These are phyloP conservation scores for Lasioglossum leucozonium DNA, from an alignment of 2,888 invertebrate genomes.

Conservation along the genomic window DNA sequence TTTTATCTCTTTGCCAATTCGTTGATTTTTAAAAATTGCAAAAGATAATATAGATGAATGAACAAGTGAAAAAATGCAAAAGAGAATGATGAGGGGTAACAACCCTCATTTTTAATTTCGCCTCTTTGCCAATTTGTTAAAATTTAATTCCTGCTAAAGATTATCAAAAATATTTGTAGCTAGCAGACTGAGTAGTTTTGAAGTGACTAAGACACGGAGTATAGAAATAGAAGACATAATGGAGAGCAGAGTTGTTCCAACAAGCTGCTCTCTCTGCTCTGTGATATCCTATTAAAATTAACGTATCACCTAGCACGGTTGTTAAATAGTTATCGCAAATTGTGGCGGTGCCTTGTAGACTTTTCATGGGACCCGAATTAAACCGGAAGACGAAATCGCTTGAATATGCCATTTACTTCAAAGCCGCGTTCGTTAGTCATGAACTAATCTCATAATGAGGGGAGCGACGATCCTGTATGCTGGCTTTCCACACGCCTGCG, in stretches of 20 bases:
- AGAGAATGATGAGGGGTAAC: neutral
- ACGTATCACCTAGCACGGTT: neutral
- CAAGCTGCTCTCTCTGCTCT: neutral
- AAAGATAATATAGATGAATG: neutral
- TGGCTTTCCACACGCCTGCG: constrained; percentile 39
- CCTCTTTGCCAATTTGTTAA: neutral
- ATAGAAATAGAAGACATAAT: neutral
- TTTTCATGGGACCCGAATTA: neutral
- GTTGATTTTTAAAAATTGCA: neutral
- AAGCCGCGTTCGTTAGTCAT: neutral
- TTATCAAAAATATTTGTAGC: neutral
- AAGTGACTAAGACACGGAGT: neutral
- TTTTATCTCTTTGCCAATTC: too few species aligned
- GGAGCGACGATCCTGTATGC: constrained; percentile 16
- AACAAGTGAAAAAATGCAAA: neutral
- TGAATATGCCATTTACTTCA: constrained; percentile 14
- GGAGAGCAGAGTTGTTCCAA: neutral
- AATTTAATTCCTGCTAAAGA: neutral
- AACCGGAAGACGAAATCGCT: neutral
- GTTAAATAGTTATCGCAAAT: neutral
- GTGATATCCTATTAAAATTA: neutral
- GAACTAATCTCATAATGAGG: constrained; percentile 25
- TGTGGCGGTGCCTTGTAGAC: neutral
- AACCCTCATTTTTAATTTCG: neutral
- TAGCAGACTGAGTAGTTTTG: neutral